Conservation (phyloP, 2,888 invertebrate genomes). For the Malthinus seriepunctatus region DNA sequence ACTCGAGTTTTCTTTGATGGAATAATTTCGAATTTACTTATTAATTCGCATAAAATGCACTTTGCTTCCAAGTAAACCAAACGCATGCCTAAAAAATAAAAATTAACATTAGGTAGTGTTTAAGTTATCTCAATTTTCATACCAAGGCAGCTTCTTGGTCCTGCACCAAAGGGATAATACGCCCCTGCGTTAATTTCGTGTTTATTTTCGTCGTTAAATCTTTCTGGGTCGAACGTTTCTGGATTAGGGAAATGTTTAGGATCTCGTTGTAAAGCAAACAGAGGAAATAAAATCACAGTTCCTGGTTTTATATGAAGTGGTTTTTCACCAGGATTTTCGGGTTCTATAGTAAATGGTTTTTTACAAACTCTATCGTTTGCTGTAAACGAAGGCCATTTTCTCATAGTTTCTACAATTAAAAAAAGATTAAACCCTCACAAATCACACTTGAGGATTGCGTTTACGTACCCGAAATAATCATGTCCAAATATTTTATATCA, state of each 20-base stretch:
- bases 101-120: no score
- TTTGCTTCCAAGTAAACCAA: background rate
- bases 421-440: background rate
- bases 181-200: constrained; percentile 53
- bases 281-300: constrained; percentile 35
- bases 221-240: constrained; percentile 45
- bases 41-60: background rate
- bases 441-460: no score
- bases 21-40: background rate
- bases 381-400: constrained; percentile 35
- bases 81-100: background rate
- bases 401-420: constrained; percentile 9
- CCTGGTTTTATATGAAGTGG: constrained; percentile 28
- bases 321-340: constrained; percentile 28
- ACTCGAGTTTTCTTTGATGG: background rate
- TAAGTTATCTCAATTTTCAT: background rate
- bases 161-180: constrained; percentile 51
- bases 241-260: constrained; percentile 42
- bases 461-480: no score
- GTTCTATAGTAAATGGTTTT: constrained; percentile 36
- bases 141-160: constrained; percentile 68
- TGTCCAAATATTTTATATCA: no score
- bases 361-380: constrained; percentile 33
- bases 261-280: constrained; percentile 40
- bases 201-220: constrained; percentile 58